Conservation (phyloP, 2,797 vertebrate species). For the Gymnocypris eckloni region DNA sequence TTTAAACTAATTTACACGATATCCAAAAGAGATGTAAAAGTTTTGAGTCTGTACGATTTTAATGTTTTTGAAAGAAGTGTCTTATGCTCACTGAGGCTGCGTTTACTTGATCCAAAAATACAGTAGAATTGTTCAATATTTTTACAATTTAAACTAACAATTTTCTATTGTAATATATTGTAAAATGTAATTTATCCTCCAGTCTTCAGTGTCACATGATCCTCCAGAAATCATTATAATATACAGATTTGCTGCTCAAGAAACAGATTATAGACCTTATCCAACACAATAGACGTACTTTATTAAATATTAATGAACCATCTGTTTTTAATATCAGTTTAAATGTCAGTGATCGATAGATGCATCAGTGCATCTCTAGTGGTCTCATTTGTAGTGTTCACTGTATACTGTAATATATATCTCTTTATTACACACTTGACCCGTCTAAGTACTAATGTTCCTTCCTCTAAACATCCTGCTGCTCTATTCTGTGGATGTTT, state of each 20-base stretch:
- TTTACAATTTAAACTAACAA: too few relatives aligned
- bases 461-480: background rate
- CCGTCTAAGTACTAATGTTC: background rate
- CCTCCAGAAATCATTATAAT: background rate
- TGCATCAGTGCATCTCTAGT: background rate
- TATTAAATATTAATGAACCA: background rate
- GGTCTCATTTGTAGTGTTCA: background rate
- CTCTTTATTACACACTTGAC: background rate
- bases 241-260: background rate
- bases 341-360: background rate
- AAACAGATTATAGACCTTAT: background rate
- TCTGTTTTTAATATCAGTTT: conserved; percentile 20
- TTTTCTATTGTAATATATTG: too few relatives aligned
- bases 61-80: too few relatives aligned
- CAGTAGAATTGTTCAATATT: too few relatives aligned
- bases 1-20: too few relatives aligned
- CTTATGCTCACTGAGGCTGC: too few relatives aligned
- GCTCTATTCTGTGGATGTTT: background rate
- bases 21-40: too few relatives aligned
- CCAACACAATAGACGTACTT: too few relatives aligned
- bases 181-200: background rate
- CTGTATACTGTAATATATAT: background rate
- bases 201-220: background rate
- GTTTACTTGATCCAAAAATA: too few relatives aligned
- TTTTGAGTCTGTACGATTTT: too few relatives aligned